A percentile compares a stretch with the other conserved stretches of the same genome.
These are phyloP conservation scores for Acrocephalus kingi DNA, from an alignment of 2,113 vertebrate genomes.

Conservation along the genomic window DNA sequence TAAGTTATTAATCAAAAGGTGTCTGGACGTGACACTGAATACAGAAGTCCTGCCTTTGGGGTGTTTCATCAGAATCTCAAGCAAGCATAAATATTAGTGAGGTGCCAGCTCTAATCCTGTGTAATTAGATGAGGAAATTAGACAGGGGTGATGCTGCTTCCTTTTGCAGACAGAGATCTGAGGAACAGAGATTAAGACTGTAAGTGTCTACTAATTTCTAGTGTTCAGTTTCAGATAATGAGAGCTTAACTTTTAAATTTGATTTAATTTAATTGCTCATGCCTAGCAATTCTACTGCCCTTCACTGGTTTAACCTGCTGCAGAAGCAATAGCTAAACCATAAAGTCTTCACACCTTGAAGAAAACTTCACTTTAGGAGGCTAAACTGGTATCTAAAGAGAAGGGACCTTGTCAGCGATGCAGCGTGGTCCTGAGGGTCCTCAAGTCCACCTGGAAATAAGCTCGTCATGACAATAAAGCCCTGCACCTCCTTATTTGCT, in stretches of 20 bases:
- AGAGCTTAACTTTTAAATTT: slow-evolving; percentile 32
- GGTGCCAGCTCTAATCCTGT: not conserved
- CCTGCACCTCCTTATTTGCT: not conserved
- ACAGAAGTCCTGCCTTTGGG: not conserved
- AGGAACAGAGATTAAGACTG: not conserved
- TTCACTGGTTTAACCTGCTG: not conserved
- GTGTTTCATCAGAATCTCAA: not conserved
- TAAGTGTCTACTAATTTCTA: slow-evolving; percentile 19
- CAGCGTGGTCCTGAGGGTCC: fast-evolving
- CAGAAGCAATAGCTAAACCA: not conserved
- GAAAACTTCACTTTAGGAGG: not conserved
- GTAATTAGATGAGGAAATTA: slow-evolving; percentile 26
- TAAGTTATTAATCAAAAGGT: not conserved
- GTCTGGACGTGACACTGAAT: fast-evolving
- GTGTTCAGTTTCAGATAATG: slow-evolving; percentile 6
- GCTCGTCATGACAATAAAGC: not conserved
- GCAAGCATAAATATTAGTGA: not conserved
- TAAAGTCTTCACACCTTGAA: not conserved
- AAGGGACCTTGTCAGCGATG: not conserved
- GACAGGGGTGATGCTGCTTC: not conserved
- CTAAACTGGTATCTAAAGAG: not conserved
- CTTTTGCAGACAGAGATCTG: slow-evolving; percentile 4
- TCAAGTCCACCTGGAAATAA: not conserved
- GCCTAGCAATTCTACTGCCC: not conserved
- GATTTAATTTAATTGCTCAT: slow-evolving; percentile 6